Evolutionary conservation across 1,140 invertebrate genomes (phyloP).

Genomic region (Anastrepha obliqua): DNA sequence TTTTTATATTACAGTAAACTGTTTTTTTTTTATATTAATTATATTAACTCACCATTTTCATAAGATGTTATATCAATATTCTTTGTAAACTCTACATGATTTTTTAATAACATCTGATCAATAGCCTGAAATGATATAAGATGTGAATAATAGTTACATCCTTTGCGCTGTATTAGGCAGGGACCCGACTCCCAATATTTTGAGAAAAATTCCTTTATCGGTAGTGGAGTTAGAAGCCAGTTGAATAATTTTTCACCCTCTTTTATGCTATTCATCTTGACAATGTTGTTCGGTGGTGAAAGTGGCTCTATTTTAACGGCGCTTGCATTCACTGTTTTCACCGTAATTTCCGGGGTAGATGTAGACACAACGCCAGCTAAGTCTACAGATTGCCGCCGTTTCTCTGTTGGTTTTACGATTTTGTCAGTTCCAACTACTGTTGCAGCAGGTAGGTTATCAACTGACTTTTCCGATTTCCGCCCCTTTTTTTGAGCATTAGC

Average conservation of each 20-base stretch:
- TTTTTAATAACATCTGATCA: slow-evolving; percentile 85
- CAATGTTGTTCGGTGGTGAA: slow-evolving; percentile 54
- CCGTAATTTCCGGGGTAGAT: background rate
- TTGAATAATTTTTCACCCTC: slow-evolving; percentile 80
- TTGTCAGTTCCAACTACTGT: background rate
- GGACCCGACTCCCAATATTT: slow-evolving; percentile 88
- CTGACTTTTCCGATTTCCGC: background rate
- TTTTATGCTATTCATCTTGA: slow-evolving; percentile 75
- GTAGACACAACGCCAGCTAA: too few relatives aligned
- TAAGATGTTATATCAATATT: slow-evolving; percentile 95
- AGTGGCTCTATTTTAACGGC: slow-evolving; percentile 55
- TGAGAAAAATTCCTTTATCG: slow-evolving; percentile 80
- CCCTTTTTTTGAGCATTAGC: background rate
- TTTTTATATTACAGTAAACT: too few relatives aligned
- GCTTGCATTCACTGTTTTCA: background rate
- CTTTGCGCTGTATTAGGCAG: slow-evolving; percentile 82
- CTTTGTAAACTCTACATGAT: slow-evolving; percentile 86
- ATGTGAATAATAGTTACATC: slow-evolving; percentile 81
- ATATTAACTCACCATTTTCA: slow-evolving; percentile 76
- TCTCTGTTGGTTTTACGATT: background rate
- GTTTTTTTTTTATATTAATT: too few relatives aligned
- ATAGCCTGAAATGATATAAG: slow-evolving; percentile 86
- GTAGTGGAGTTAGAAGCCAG: slow-evolving; percentile 83
- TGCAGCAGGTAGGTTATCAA: background rate
- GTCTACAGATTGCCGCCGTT: background rate